These are phyloP conservation scores for Megalurothrips usitatus DNA, from an alignment of 2,888 invertebrate species.

Conservation along the genomic window DNA sequence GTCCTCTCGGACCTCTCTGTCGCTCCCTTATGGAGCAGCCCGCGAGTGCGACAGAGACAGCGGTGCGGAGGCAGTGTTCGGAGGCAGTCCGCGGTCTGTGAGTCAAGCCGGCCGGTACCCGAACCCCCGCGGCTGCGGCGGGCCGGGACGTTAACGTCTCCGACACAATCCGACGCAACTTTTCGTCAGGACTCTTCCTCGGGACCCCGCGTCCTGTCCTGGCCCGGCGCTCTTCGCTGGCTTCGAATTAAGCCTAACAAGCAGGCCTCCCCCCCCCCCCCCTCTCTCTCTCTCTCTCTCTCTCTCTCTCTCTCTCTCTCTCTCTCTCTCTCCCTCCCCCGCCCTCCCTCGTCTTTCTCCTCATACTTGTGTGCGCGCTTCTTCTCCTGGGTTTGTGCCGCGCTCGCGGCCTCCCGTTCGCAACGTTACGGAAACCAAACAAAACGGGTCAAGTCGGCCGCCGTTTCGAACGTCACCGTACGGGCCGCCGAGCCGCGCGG, in stretches of 20 bases:
- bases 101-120: no score
- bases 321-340: not conserved
- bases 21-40: no score
- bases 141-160: not conserved
- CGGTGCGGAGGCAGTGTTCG: no score
- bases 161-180: not conserved
- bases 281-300: not conserved
- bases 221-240: slow-evolving; percentile 19
- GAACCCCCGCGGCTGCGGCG: not conserved
- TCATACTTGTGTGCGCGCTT: not conserved
- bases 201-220: not conserved
- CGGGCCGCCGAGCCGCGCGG: no score
- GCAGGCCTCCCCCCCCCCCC: not conserved
- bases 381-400: no score
- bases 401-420: no score
- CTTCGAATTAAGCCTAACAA: slow-evolving; percentile 25
- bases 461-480: no score
- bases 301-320: not conserved
- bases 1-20: no score
- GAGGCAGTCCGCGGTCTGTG: no score
- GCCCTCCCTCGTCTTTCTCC: not conserved
- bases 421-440: no score
- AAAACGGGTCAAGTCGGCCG: no score
- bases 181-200: not conserved
- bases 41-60: no score